Evolutionary conservation across 1,140 invertebrate genomes (phyloP).

Genomic region (Mizuhopecten yessoensis): DNA sequence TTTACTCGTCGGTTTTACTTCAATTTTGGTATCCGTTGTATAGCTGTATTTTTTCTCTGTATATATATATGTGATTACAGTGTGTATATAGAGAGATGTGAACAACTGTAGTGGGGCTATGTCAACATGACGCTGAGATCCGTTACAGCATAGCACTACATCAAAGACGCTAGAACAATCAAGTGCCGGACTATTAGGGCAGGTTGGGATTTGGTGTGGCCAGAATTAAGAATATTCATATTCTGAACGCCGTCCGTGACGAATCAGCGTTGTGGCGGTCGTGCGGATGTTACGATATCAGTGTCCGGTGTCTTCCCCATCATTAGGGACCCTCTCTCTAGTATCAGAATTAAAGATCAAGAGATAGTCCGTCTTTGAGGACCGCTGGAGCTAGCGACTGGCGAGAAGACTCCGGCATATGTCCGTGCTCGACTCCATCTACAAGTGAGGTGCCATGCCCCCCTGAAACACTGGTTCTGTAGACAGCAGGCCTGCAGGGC

Average conservation of each 20-base stretch:
- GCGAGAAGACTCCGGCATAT: not conserved
- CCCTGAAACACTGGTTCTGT: conserved; percentile 4
- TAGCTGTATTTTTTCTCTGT: not conserved
- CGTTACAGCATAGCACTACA: conserved; percentile 6
- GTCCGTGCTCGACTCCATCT: conserved; percentile 30
- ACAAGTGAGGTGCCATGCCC: conserved; percentile 31
- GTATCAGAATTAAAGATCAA: conserved; percentile 35
- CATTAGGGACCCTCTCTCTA: conserved; percentile 5
- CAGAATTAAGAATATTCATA: conserved; percentile 58
- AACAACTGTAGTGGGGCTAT: not conserved
- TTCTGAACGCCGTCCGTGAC: conserved; percentile 61
- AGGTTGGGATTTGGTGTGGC: conserved; percentile 23
- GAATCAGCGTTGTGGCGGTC: conserved; percentile 51
- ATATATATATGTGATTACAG: not conserved
- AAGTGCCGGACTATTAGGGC: conserved; percentile 37
- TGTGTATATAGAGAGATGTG: not conserved
- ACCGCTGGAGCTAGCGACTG: not conserved
- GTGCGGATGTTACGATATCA: conserved; percentile 37
- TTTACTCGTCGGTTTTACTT: conserved; percentile 25
- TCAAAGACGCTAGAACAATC: conserved; percentile 31
- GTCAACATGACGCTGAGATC: not conserved
- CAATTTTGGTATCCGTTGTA: conserved; percentile 19
- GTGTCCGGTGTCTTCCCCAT: conserved; percentile 36
- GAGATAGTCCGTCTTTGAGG: conserved; percentile 15
- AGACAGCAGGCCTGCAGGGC: conserved; percentile 36